Evolutionary conservation across 2,888 invertebrate species (phyloP), one percentile per base, ranked within the genome.

Genomic region (Leptogaster cylindrica): DNA sequence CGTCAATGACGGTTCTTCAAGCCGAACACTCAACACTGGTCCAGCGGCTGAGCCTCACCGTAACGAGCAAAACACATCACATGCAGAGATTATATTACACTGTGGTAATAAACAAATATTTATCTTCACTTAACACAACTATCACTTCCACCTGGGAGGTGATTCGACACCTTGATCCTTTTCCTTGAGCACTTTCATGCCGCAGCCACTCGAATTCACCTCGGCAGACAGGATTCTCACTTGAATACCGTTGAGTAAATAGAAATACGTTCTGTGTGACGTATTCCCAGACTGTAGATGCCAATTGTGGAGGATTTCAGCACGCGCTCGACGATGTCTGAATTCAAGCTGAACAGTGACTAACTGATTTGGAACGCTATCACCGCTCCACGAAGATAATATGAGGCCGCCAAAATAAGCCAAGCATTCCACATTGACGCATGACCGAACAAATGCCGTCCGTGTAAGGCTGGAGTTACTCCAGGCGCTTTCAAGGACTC

Each of bases 81-180:
- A 33, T 36, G 23, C 36, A 36, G 55, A 36, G 18, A n/a, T 18
- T 23, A 20, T 18, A 36, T 20, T 36, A 23, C 33, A 36, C 3
- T 36, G 23, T 20, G n/a, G 50, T 12, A 36, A 36, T 55, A 55
- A 55, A 23, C 36, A 36, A 55, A 55, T 55, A 55, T 55, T 55
- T 55, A 55, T 55, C 20, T 2, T 23, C 55, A 55, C 55, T 55
- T 55, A 55, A 12, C 55, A 55, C 20, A 36, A 36, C 39, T 55
- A 55, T 55, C 55, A 55, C 36, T 55, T 36, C 55, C 36, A 36
- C 55, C 55, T 55, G 36, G n/a, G 55, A n/a, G 55, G 39, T 3
- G 55, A 18, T 7, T 36, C 23, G 36, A 6, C 55, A 33, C 55
- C 36, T 33, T n/a, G 20, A 55, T 12, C 23, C 25, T n/a, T 12